These are phyloP conservation scores for Psilopogon haemacephalus DNA, from an alignment of 2,113 vertebrate species.

Conservation along the genomic window DNA sequence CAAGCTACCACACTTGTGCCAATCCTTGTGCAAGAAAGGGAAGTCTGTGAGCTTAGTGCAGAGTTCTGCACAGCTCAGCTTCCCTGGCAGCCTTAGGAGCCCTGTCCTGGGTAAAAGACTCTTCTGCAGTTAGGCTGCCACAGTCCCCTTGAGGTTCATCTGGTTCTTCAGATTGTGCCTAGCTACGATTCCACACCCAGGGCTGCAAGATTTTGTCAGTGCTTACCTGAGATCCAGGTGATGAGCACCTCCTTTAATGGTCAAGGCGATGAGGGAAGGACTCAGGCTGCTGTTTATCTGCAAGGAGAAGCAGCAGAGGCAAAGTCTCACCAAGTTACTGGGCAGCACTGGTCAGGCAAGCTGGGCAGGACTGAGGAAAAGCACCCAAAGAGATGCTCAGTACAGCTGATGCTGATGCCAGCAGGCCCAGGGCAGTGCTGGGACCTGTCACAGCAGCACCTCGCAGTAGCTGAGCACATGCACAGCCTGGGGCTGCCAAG, in stretches of 20 bases:
- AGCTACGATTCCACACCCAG: background rate
- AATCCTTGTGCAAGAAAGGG: background rate
- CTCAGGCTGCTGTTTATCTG: slow-evolving; percentile 85
- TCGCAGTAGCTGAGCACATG: background rate
- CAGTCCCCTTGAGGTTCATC: background rate
- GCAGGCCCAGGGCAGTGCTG: background rate
- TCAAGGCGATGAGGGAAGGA: slow-evolving; percentile 79
- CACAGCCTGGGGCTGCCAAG: background rate
- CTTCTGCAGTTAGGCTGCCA: too few species aligned
- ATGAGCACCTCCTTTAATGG: slow-evolving; percentile 84
- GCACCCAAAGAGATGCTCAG: background rate
- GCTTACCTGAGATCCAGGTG: slow-evolving; percentile 90
- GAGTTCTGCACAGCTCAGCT: background rate
- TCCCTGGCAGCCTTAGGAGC: background rate
- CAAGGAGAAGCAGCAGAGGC: background rate
- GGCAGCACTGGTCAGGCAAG: background rate
- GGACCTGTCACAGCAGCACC: background rate
- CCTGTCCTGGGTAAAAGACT: background rate
- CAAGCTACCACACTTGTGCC: background rate
- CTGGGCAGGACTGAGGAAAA: background rate
- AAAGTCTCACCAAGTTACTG: background rate
- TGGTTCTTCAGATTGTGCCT: background rate
- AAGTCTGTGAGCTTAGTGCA: background rate
- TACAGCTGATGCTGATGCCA: accelerated
- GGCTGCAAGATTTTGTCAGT: background rate